Conservation (phyloP, 2,797 vertebrate genomes). For the Philypnodon macrostomus region DNA sequence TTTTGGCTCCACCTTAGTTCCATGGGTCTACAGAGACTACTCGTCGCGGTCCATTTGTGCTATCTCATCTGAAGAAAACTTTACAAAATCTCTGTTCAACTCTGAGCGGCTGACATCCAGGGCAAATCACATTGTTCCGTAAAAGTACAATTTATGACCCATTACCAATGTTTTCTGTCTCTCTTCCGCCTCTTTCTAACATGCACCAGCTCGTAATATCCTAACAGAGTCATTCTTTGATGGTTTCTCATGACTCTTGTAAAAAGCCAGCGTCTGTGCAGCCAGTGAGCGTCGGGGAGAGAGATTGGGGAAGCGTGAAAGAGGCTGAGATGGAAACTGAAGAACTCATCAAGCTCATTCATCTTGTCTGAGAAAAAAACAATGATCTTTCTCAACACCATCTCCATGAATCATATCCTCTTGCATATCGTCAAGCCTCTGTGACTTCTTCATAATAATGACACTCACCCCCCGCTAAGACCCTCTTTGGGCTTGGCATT, state of each 20-base stretch:
- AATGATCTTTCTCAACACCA: constrained; percentile 58
- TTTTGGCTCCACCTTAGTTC: constrained; percentile 28
- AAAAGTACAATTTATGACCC: constrained; percentile 70
- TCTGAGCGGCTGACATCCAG: constrained; percentile 70
- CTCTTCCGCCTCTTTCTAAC: constrained; percentile 24
- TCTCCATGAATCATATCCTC: constrained; percentile 64
- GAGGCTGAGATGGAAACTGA: constrained; percentile 65
- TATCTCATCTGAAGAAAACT: constrained; percentile 61
- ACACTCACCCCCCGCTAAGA: constrained; percentile 3
- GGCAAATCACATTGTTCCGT: constrained; percentile 69
- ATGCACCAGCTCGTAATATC: constrained; percentile 50
- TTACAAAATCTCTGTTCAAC: constrained; percentile 39
- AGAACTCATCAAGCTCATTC: constrained; percentile 75
- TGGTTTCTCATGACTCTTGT: constrained; percentile 65
- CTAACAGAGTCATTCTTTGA: constrained; percentile 71
- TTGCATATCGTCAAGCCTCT: constrained; percentile 30
- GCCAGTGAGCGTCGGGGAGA: constrained; percentile 67
- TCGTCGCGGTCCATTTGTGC: constrained; percentile 49
- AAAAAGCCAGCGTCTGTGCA: constrained; percentile 44
- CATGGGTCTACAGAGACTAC: constrained; percentile 46
- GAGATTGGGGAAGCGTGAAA: constrained; percentile 56
- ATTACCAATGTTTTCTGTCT: constrained; percentile 66
- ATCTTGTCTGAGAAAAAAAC: constrained; percentile 65
- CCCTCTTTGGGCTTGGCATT: constrained; percentile 20
- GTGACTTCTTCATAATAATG: constrained; percentile 32